Base-by-base conservation (phyloP, 2,888 invertebrate species). In the Sminthurinus aureus region DNA sequence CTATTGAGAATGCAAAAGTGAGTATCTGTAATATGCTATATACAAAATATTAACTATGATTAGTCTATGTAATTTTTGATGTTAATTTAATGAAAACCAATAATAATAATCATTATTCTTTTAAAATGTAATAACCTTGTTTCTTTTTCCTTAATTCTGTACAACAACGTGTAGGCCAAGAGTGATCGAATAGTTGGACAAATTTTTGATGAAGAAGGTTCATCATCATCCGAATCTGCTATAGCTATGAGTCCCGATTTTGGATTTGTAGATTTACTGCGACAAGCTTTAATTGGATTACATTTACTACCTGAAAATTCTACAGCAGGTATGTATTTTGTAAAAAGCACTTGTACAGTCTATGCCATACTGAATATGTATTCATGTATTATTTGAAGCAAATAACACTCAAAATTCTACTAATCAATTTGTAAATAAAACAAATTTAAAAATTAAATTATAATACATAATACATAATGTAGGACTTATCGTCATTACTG, bases 301-400 rank as follows among this genome's bases (percentile, higher is more conserved):
- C 93, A 94, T 83, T 91, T 95, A 82, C 91, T 95, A 84, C 95
- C 95, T 18, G 94, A 94, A 89, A 93, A 94, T 90, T 94, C 94
- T 88, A 93, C 93, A 90, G 93, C 94, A 89, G 94, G 95, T 94
- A n/a, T n/a, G n/a, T n/a, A n/a, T n/a, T 67, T 71, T 8, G 71
- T 22, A 71, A n/a, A 6, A 71, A 22, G 20, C 71, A 24, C 4
- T 71, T 91, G 91, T 9, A 50, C 12, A 6, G 1, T 38, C 38
- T 38, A 6, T 38, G 38, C 3, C 38, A 1, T 38, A 38, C 38
- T 4, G 1, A 38, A 38, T 38, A 38, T n/a, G n/a, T 38, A 38
- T 38, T 38, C n/a, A n/a, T n/a, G n/a, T n/a, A n/a, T 38, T 38
- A 38, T 38, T 38, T 38, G 38, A 38, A 38, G 6, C 38, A n/a